Percentiles rank a stretch among this genome's conserved stretches.
Evolutionary conservation across 2,113 vertebrate genomes (phyloP).

Genomic region (Ptilonorhynchus violaceus): DNA sequence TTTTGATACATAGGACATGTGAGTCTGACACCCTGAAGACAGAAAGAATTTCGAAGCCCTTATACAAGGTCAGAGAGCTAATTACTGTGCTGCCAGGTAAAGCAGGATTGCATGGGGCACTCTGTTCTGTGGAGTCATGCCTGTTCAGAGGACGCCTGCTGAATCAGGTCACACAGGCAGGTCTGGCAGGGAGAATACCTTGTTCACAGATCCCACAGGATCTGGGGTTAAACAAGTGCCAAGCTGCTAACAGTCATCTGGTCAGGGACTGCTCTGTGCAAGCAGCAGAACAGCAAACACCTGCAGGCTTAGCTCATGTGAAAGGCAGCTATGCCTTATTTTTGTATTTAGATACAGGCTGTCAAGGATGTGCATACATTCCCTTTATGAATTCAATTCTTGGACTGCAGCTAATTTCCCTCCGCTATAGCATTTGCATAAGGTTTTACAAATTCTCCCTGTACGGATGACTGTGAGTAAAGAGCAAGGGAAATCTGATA

Average conservation of each 20-base stretch:
- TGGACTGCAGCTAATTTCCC: neutral
- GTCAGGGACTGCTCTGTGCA: neutral
- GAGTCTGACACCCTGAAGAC: accelerated
- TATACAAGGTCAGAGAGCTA: neutral
- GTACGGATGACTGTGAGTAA: neutral
- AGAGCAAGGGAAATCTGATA: neutral
- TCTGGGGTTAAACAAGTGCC: neutral
- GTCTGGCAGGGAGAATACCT: neutral
- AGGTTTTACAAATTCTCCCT: neutral
- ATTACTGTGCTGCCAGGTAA: neutral
- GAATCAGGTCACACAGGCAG: neutral
- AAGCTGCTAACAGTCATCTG: neutral
- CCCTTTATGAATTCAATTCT: neutral
- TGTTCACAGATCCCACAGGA: neutral
- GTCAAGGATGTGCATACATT: neutral
- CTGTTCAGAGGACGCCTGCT: neutral
- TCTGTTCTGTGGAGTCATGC: neutral
- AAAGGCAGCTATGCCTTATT: neutral
- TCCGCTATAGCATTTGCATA: neutral
- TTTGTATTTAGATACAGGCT: neutral
- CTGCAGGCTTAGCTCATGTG: neutral
- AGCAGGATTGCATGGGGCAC: neutral
- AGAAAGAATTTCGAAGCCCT: neutral
- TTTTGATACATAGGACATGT: neutral
- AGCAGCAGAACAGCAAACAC: neutral